Evolutionary conservation across 2,888 invertebrate species (phyloP), one percentile per base, ranked within the genome.

Genomic region (Campoplex capitator): DNA sequence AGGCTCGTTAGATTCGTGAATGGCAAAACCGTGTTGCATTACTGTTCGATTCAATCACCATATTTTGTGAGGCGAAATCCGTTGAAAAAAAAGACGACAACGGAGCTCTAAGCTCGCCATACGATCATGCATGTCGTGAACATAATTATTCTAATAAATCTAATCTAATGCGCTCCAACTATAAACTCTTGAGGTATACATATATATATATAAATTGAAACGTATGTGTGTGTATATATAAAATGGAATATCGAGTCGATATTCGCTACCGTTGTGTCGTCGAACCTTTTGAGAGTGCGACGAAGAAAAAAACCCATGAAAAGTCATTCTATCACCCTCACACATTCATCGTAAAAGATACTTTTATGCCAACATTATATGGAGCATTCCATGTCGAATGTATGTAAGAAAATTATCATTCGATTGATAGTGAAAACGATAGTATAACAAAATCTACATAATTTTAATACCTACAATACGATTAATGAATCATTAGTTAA

Each of bases 131-230:
- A 42, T 79, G 74, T 68, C 86, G 79, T 76, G 80, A 54, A 89
- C 89, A 90, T 91, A 91, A 91, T 91, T 91, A 90, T 91, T 91
- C 91, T 88, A 91, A 91, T 91, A 91, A 91, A 91, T 91, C 89
- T 90, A 89, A 91, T 90, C 90, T 89, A 90, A 88, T 90, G 89
- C 90, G 88, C 89, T 88, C n/a, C 79, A 51, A 73, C 80, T 73
- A 73, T 65, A 73, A 51, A 38, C 62, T 45, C n/a, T 48, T 32
- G 9, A 51, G 32, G 48, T 48, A 45, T 32, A 70, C 28, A 68
- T 32, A 0, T 23, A 23, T 23, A 23, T 23, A 23, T 23, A 65
- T 32, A 62, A 28, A 71, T 38, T 54, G 8, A 35, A n/a, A 23
- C 8, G 28, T 28, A 13, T 32, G 4, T 76, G 11, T 28, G 23